Conservation (phyloP, 2,888 invertebrate genomes). For the Fissipunctia ypsillon region DNA sequence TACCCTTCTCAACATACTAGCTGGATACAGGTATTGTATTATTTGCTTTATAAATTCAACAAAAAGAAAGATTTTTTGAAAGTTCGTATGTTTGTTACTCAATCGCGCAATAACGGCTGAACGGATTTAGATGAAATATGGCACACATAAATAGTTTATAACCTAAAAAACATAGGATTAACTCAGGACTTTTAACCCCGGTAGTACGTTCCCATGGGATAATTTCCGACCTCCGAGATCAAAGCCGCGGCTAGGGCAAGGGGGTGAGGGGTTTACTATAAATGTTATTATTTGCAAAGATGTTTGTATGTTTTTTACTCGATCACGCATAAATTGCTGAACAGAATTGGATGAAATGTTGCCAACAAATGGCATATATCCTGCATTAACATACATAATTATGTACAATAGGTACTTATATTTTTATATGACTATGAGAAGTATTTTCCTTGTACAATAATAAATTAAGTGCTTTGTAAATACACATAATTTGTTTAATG, state of each 20-base stretch:
- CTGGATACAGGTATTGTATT: slow-evolving; percentile 95
- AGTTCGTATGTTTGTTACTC: background rate
- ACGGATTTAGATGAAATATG: background rate
- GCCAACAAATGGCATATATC: background rate
- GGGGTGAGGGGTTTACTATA: no score
- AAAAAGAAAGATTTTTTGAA: no score
- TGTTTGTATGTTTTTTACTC: background rate
- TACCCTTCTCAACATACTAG: slow-evolving; percentile 96
- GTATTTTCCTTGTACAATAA: background rate
- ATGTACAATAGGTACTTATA: no score
- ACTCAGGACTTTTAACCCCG: no score
- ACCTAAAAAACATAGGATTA: no score
- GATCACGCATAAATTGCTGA: background rate
- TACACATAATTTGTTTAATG: background rate
- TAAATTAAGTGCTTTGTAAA: background rate
- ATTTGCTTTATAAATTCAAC: no score
- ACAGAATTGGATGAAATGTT: background rate
- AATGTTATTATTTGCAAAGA: no score
- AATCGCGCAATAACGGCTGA: background rate
- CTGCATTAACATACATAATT: no score
- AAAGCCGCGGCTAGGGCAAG: no score
- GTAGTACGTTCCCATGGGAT: no score
- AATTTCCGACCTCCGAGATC: no score
- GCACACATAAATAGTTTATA: no score
- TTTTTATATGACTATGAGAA: background rate